A percentile compares a stretch with the other conserved stretches of the same genome.
phyloP scores from a whole-genome alignment of 92 coral and sea anemone species.

The Meandrina meandrites region DNA sequence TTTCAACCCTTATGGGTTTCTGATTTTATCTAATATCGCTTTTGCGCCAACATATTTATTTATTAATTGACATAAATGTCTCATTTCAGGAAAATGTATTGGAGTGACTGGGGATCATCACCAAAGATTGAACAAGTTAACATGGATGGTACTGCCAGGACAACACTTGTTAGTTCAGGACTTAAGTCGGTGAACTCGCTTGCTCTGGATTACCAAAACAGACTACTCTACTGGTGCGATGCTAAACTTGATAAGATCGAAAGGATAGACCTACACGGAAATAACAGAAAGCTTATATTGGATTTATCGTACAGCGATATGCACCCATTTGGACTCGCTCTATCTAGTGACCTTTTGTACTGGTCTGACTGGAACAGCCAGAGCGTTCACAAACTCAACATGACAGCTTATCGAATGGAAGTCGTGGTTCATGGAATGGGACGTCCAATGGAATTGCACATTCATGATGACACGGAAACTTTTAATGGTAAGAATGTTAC shows the following conservation, averaged over 20 bases:
- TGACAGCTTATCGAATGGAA: not conserved
- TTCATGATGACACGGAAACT: not conserved
- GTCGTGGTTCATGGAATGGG: conserved; percentile 13
- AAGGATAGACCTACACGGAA: conserved; percentile 55
- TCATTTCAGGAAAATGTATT: conserved; percentile 48
- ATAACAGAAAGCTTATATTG: conserved; percentile 42
- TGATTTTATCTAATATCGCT: too few relatives aligned
- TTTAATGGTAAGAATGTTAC: not conserved
- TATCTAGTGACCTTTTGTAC: conserved; percentile 37
- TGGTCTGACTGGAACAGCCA: conserved; percentile 56
- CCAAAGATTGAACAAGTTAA: conserved; percentile 59
- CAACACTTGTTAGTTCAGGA: conserved; percentile 27
- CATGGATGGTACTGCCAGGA: conserved; percentile 61
- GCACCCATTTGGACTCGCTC: conserved; percentile 31
- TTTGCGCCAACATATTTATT: too few relatives aligned
- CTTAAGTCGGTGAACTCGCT: conserved; percentile 46
- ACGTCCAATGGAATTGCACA: conserved; percentile 5
- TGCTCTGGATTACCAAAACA: conserved; percentile 42
- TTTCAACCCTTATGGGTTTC: too few relatives aligned
- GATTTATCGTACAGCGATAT: not conserved
- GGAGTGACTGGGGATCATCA: conserved; percentile 68
- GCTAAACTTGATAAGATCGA: conserved; percentile 33
- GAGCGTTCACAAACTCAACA: conserved; percentile 45
- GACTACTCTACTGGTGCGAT: conserved; percentile 45
- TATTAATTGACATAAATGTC: not conserved